Conservation (phyloP, 2,113 vertebrate genomes). For the Nothobranchius furzeri region DNA sequence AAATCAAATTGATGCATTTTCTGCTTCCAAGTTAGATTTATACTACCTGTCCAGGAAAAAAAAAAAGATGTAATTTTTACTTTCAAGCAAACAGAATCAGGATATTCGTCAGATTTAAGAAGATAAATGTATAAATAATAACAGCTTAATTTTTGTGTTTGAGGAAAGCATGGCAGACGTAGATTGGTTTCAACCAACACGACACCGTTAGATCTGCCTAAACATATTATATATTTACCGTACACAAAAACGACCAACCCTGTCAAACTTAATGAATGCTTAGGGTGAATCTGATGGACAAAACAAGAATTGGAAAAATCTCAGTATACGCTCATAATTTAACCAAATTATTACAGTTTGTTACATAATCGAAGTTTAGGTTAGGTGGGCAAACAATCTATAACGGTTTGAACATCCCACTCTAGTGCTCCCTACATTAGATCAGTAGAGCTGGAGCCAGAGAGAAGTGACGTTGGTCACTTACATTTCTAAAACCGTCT, state of each 20-base stretch:
- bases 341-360: too few species aligned
- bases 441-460: neutral
- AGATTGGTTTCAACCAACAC: too few species aligned
- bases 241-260: too few species aligned
- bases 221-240: too few species aligned
- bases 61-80: neutral
- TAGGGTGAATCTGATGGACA: too few species aligned
- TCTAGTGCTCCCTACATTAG: neutral
- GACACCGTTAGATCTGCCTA: too few species aligned
- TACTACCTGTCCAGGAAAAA: neutral
- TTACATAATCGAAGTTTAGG: neutral
- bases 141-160: neutral
- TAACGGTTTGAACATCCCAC: neutral
- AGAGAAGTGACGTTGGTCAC: constrained; percentile 46
- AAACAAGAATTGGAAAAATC: too few species aligned
- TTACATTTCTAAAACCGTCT: constrained; percentile 98
- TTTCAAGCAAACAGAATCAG: neutral
- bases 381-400: neutral
- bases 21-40: neutral
- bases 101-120: neutral
- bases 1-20: neutral
- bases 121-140: too few species aligned
- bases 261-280: too few species aligned
- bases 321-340: too few species aligned
- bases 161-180: neutral